Evolutionary conservation across 2,113 vertebrate genomes (phyloP).

Genomic region (Urocolius indicus): DNA sequence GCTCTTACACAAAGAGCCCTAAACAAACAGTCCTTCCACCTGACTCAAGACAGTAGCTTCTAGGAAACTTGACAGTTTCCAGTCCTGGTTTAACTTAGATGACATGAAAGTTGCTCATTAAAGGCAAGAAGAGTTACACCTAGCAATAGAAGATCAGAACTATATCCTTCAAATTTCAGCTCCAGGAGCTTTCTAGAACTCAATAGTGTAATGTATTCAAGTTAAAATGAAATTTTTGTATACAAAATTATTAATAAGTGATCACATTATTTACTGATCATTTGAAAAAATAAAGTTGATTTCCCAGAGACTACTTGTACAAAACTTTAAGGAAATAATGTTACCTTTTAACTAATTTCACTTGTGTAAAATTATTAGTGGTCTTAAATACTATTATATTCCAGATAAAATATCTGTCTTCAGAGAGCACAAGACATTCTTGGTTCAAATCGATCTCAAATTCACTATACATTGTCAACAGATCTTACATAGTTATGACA

Average conservation of each 20-base stretch:
- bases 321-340: background rate
- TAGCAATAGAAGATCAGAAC: background rate
- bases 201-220: background rate
- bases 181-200: background rate
- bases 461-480: conserved; percentile 19
- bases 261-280: background rate
- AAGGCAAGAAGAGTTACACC: background rate
- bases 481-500: conserved; percentile 9
- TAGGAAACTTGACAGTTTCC: background rate
- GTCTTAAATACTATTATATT: background rate
- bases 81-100: background rate
- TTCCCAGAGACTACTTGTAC: background rate
- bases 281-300: background rate
- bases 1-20: background rate
- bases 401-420: conserved; percentile 25
- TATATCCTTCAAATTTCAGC: background rate
- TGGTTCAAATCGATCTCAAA: background rate
- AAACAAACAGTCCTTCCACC: background rate
- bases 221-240: background rate
- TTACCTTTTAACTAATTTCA: background rate
- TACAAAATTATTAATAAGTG: background rate
- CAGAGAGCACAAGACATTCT: background rate
- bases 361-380: background rate
- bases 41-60: background rate
- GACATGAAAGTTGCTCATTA: background rate